Evolutionary conservation across 1,140 invertebrate genomes (phyloP).

Genomic region (Penaeus japonicus): DNA sequence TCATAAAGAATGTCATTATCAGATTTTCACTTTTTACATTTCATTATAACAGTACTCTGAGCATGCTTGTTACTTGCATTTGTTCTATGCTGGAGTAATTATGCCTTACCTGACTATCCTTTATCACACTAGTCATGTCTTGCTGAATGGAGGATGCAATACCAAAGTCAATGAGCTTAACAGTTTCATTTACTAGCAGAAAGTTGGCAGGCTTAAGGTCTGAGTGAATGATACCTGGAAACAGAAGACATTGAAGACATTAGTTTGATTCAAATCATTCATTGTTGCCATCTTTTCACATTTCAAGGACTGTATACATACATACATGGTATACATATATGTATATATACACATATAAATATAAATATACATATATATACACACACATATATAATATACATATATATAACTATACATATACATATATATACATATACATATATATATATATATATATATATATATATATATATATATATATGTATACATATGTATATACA

Average conservation of each 20-base stretch:
- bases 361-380: too few species aligned
- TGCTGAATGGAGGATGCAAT: conserved; percentile 90
- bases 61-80: too few species aligned
- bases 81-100: neutral
- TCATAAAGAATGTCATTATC: too few species aligned
- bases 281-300: neutral
- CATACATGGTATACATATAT: too few species aligned
- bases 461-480: too few species aligned
- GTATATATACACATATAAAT: too few species aligned
- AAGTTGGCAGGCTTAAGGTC: conserved; percentile 98
- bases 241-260: conserved; percentile 42
- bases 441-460: too few species aligned
- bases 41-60: neutral
- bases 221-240: conserved; percentile 89
- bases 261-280: neutral
- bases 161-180: conserved; percentile 98
- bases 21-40: too few species aligned
- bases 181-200: conserved; percentile 81
- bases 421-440: too few species aligned
- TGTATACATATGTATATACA: too few species aligned
- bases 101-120: conserved; percentile 71
- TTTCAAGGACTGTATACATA: neutral
- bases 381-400: too few species aligned
- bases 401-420: too few species aligned
- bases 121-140: conserved; percentile 90